Conservation (phyloP, 2,797 vertebrate genomes). For the Thalassophryne amazonica region DNA sequence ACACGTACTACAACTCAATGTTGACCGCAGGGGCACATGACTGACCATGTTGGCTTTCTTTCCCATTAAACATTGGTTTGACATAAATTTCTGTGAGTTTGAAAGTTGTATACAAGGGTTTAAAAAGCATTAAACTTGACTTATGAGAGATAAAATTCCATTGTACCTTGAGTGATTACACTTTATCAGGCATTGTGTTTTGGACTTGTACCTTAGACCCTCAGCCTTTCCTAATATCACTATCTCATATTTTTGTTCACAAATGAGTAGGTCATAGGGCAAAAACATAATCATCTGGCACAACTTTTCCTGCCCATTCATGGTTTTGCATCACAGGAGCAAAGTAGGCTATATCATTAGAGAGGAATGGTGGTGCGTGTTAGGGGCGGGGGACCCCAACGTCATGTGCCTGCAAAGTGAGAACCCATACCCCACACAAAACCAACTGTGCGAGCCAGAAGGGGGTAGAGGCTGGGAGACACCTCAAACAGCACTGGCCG, state of each 20-base stretch:
- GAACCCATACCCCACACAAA: constrained; percentile 53
- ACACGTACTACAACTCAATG: constrained; percentile 32
- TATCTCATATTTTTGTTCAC: constrained; percentile 20
- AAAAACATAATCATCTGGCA: constrained; percentile 29
- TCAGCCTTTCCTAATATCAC: background rate
- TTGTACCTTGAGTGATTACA: background rate
- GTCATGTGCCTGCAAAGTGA: constrained; percentile 37
- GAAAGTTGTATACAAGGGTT: too few relatives aligned
- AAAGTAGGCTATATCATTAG: constrained; percentile 57
- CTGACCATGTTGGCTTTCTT: constrained; percentile 28
- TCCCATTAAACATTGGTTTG: constrained; percentile 31
- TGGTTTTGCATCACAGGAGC: constrained; percentile 78
- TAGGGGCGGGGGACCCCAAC: constrained; percentile 7
- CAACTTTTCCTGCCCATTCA: constrained; percentile 82
- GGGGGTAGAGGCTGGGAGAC: constrained; percentile 17
- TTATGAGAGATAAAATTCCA: constrained; percentile 24
- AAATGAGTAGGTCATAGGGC: constrained; percentile 21
- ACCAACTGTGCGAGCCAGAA: constrained; percentile 41
- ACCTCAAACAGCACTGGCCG: constrained; percentile 48
- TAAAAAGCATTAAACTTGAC: too few relatives aligned
- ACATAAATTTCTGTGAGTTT: too few relatives aligned
- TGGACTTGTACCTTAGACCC: background rate
- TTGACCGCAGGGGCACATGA: constrained; percentile 41
- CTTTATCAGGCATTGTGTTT: background rate
- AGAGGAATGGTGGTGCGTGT: constrained; percentile 45